A percentile compares a stretch with the other conserved stretches of the same genome.
phyloP scores from a whole-genome alignment of 2,797 vertebrate species.

The Oreonectes daqikongensis region DNA sequence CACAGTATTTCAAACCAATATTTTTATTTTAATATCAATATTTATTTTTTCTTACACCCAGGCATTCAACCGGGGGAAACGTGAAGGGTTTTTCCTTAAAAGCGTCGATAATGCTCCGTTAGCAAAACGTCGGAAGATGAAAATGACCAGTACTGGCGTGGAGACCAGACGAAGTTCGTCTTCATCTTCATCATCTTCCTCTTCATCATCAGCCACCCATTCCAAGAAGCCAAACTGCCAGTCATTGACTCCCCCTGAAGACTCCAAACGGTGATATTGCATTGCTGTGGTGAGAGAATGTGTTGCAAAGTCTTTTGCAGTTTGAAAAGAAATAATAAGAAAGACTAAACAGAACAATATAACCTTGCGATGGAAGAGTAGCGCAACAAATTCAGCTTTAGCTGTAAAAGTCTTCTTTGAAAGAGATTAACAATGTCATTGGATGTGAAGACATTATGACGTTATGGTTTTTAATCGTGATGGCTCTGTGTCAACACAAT shows the following conservation, averaged over 20 bases:
- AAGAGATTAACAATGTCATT: not conserved
- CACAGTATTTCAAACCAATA: not conserved
- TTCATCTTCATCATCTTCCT: slow-evolving; percentile 83
- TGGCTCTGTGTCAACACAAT: slow-evolving; percentile 12
- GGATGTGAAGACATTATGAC: not conserved
- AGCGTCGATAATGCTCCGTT: slow-evolving; percentile 93
- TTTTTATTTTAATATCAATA: too few species aligned
- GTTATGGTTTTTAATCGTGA: not conserved
- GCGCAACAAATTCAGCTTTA: not conserved
- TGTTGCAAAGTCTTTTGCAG: slow-evolving; percentile 24
- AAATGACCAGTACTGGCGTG: slow-evolving; percentile 86
- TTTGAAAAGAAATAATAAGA: not conserved
- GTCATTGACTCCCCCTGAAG: slow-evolving; percentile 69
- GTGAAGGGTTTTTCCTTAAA: slow-evolving; percentile 91
- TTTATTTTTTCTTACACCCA: slow-evolving; percentile 54
- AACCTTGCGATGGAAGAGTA: not conserved
- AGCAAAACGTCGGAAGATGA: slow-evolving; percentile 88
- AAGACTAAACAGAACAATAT: not conserved
- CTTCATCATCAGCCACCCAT: slow-evolving; percentile 69
- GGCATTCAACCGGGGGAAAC: slow-evolving; percentile 91
- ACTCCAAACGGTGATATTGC: slow-evolving; percentile 55
- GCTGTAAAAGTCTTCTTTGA: not conserved
- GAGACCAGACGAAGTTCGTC: slow-evolving; percentile 85
- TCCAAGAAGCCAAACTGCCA: slow-evolving; percentile 72
- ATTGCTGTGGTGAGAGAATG: slow-evolving; percentile 22